Percentiles rank a stretch among this genome's conserved stretches.
Conservation (phyloP, 2,113 vertebrate species). For the Fukomys damarensis region DNA sequence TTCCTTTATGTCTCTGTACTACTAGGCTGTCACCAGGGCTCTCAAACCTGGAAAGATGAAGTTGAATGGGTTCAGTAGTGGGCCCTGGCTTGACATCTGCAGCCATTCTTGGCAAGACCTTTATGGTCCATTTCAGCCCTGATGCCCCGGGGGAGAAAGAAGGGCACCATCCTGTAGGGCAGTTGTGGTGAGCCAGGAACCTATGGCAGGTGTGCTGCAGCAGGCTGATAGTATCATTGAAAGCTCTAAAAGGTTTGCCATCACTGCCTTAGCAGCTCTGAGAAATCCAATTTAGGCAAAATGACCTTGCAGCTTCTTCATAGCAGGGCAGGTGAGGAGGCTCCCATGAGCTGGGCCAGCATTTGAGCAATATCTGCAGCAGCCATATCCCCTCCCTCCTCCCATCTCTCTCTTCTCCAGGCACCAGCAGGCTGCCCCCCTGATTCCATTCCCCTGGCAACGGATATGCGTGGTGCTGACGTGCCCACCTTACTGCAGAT, state of each 20-base stretch:
- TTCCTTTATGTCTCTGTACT: not conserved
- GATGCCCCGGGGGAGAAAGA: not conserved
- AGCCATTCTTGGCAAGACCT: not conserved
- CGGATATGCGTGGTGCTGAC: not conserved
- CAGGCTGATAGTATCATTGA: not conserved
- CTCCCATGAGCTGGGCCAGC: not conserved
- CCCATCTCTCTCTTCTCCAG: not conserved
- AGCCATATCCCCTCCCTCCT: not conserved
- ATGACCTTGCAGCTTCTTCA: not conserved
- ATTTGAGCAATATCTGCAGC: not conserved
- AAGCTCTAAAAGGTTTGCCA: not conserved
- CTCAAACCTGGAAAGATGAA: not conserved
- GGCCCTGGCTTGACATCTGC: not conserved
- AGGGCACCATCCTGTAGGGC: not conserved
- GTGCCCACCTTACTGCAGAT: not conserved
- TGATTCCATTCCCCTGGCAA: constrained; percentile 59
- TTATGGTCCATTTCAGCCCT: not conserved
- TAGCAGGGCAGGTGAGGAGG: not conserved
- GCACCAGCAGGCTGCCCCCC: not conserved
- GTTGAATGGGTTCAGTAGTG: no score
- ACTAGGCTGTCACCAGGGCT: not conserved
- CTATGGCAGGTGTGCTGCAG: not conserved
- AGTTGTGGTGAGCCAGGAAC: not conserved
- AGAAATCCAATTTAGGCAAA: not conserved
- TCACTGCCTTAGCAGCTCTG: not conserved